A percentile compares a stretch with the other conserved stretches of the same genome.
phyloP scores from a whole-genome alignment of 2,888 invertebrate species.

The Notocelia uddmanniana region DNA sequence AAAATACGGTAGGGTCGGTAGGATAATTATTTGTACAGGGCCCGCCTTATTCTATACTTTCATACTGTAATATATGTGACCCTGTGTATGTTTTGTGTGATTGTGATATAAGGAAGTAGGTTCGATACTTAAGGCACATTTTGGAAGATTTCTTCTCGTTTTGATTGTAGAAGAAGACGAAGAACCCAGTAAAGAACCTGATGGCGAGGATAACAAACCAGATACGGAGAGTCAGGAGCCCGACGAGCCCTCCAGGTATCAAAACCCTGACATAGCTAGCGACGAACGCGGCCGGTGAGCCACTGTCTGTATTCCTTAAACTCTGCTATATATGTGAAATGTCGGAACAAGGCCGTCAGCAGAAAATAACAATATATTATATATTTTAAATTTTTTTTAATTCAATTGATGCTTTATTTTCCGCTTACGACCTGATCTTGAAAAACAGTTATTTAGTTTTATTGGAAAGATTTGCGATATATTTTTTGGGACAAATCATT shows the following conservation, averaged over 20 bases:
- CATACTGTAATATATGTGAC: too few relatives aligned
- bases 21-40: too few relatives aligned
- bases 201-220: constrained; percentile 51
- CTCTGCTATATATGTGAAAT: constrained; percentile 12
- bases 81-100: too few relatives aligned
- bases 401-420: not conserved
- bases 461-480: not conserved
- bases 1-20: too few relatives aligned
- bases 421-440: not conserved
- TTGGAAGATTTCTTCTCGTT: not conserved
- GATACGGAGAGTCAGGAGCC: constrained; percentile 63
- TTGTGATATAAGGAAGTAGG: too few relatives aligned
- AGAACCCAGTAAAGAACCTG: constrained; percentile 44
- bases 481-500: not conserved
- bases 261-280: constrained; percentile 73
- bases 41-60: too few relatives aligned
- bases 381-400: too few relatives aligned
- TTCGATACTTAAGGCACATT: not conserved
- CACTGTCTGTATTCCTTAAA: constrained; percentile 52
- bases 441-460: not conserved
- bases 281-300: constrained; percentile 75
- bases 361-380: too few relatives aligned
- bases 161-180: constrained; percentile 50
- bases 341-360: too few relatives aligned
- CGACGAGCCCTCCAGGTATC: constrained; percentile 79